Base-by-base conservation (phyloP, 1,140 invertebrate genomes). In the Drosophila sucinea region DNA sequence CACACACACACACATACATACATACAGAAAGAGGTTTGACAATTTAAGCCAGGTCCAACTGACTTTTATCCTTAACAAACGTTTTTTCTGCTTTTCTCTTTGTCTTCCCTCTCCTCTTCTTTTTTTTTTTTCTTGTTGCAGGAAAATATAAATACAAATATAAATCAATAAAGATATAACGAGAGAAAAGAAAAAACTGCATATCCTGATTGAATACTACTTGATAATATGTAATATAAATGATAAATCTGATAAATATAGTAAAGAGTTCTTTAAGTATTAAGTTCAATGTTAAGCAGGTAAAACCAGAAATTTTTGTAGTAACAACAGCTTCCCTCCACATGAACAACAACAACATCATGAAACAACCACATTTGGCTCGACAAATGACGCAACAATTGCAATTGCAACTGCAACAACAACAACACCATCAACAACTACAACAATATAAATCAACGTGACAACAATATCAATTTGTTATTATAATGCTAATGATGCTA, bases 261-360 rank as follows among this genome's bases (percentile, higher is more conserved):
- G 65, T 2, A 30, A 87, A 87, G 83, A 87, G 83, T 71, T 82
- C 68, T 73, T 74, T 87, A 87, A 73, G 83, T 87, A 87, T 87
- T 87, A 80, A 74, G 76, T 80, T 73, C 76, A 83, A 62, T 67
- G 67, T 65, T 77, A 87, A 81, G 67, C 83, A 87, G 83, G 83
- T 87, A 87, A 81, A 68, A 35, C 7, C 32, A 35, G 32, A 58
- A 27, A 67, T 76, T 70, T 77, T 69, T 79, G 67, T 47, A 87
- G 84, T 87, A 87, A 87, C 83, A 89, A 90, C 77, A 85, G 85
- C 85, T 90, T 90, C 84, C 84, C 84, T 89, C 84, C 84, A 89
- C 81, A 90, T 90, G 83, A 38, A 38, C 62, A 68, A 57, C 62
- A 55, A 23, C 74, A 29, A 55, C 35, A 60, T 38, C 10, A 58